Evolutionary conservation across 1,140 invertebrate species (phyloP), one percentile per base, ranked within the genome.

Genomic region (Stenopsyche tienmushanensis): DNA sequence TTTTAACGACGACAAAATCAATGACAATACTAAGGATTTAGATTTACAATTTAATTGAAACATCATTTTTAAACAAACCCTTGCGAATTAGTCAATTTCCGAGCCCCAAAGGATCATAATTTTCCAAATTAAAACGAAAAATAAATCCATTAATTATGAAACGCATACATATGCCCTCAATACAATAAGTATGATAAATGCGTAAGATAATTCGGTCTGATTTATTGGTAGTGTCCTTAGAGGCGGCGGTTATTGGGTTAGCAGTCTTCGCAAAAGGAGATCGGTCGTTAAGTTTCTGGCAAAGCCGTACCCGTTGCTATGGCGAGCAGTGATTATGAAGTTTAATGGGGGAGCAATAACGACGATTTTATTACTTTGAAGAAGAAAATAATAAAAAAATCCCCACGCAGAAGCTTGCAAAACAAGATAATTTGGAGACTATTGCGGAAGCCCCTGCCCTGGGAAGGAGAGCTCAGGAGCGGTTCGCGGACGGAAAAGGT

Each of bases 321-420:
- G 44, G 49, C 42, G 18, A 47, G 45, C 45, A 10, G 59, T 50
- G 59, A 62, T 62, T 62, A 62, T 62, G n/a, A 47, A 62, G 23
- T 62, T 62, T 62, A 62, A 62, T 62, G 59, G 59, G 59, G 39
- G 23, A 17, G 26, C 10, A 17, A 49, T 62, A 62, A 62, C 59
- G 42, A 50, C 42, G 59, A 49, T 62, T 62, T 62, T 62, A 62
- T 49, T 62, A 47, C 45, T 39, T 18, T 15, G 23, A 47, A 24
- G 24, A 25, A 24, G 45, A 34, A 39, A 49, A 62, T 62, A 50
- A 62, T 42, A 62, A 62, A 62, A 62, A 49, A 3, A 44, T 42
- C 57, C 41, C 23, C 3, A 5, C 44, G 17, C 3, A 47, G 10
- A 47, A 47, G 18, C 44, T 47, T 47, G 44, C 18, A 47, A 15